phyloP scores from a whole-genome alignment of 2,797 vertebrate species.

The Eulemur albifrons region DNA sequence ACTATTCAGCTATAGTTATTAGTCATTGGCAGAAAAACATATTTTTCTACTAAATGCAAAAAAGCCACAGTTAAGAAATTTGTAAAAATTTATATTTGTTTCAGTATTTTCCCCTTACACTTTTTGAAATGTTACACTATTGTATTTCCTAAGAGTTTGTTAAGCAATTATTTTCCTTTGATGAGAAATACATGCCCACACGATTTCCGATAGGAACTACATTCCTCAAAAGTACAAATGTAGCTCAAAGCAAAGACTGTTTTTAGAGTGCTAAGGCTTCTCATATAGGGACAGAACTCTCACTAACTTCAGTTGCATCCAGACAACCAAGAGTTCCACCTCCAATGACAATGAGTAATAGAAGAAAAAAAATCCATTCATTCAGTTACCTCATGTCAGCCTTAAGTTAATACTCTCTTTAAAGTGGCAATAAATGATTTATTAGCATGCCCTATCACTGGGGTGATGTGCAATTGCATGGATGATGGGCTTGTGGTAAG shows the following conservation, averaged over 20 bases:
- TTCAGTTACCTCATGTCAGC: constrained; percentile 67
- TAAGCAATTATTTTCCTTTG: background rate
- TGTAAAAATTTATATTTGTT: background rate
- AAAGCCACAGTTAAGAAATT: background rate
- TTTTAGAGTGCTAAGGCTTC: background rate
- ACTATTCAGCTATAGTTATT: background rate
- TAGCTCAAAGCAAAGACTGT: background rate
- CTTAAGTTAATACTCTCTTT: constrained; percentile 72
- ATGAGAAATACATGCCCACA: background rate
- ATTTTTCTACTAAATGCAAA: background rate
- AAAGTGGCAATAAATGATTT: constrained; percentile 65
- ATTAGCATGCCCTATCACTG: constrained; percentile 38
- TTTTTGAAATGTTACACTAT: background rate
- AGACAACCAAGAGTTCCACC: background rate
- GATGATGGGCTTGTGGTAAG: constrained; percentile 75
- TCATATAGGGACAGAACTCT: background rate
- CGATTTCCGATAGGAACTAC: background rate
- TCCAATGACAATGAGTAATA: constrained; percentile 66
- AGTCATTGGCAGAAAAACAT: background rate
- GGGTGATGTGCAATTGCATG: constrained; percentile 62
- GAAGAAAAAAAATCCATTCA: constrained; percentile 54
- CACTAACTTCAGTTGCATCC: background rate
- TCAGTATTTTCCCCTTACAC: background rate
- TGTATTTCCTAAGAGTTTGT: background rate
- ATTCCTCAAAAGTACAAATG: background rate